phyloP scores from a whole-genome alignment of 2,888 invertebrate species.

The Drosophila infuscata region DNA sequence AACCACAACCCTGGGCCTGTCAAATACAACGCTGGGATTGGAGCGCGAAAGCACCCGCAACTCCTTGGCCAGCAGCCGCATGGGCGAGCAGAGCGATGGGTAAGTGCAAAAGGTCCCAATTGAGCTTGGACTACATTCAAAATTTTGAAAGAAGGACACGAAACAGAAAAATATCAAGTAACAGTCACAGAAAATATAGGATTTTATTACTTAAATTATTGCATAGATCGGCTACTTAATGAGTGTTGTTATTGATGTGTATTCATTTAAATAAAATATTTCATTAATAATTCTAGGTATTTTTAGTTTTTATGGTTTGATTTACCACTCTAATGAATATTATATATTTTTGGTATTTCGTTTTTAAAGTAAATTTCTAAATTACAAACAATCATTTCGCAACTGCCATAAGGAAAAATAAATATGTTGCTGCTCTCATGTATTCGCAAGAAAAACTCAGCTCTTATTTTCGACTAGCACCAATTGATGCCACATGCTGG shows the following conservation, averaged over 20 bases:
- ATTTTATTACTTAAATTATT: neutral
- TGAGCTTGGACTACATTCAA: slow-evolving; percentile 10
- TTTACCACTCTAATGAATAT: neutral
- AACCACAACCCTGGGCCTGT: slow-evolving; percentile 49
- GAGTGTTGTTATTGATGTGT: neutral
- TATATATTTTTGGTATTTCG: neutral
- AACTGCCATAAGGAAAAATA: neutral
- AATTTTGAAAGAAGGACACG: slow-evolving; percentile 3
- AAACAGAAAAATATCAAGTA: slow-evolving; percentile 8
- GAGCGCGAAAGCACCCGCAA: slow-evolving; percentile 70
- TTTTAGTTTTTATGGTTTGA: neutral
- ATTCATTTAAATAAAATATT: neutral
- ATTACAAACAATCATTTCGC: neutral
- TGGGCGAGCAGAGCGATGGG: slow-evolving; percentile 73
- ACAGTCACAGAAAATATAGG: neutral
- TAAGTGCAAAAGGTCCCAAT: slow-evolving; percentile 41
- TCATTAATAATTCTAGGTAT: neutral
- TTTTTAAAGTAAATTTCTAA: neutral
- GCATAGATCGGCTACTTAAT: neutral
- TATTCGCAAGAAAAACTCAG: neutral
- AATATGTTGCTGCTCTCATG: neutral
- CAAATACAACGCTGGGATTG: slow-evolving; percentile 62
- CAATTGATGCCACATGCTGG: neutral
- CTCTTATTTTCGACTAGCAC: neutral
- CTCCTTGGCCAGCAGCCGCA: slow-evolving; percentile 68